Evolutionary conservation across 2,113 vertebrate species (phyloP).

Genomic region (Diadophis punctatus): DNA sequence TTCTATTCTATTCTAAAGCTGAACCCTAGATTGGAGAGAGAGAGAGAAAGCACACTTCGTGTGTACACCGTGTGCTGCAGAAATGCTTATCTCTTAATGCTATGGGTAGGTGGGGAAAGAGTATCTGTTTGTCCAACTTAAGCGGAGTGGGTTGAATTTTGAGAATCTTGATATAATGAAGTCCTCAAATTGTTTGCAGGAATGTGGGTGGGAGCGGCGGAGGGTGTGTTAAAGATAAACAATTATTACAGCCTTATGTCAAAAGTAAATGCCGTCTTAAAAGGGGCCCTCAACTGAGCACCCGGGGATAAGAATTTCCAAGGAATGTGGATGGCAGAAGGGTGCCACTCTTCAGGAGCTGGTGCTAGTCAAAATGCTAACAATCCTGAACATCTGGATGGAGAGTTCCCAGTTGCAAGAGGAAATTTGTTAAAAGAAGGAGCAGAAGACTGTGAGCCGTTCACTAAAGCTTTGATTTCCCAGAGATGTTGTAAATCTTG

Average conservation of each 20-base stretch:
- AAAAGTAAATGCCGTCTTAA: slow-evolving; percentile 21
- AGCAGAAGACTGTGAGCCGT: background rate
- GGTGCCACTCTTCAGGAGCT: background rate
- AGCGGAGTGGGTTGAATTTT: background rate
- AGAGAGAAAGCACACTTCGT: background rate
- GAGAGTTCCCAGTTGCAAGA: slow-evolving; percentile 26
- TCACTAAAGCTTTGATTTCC: background rate
- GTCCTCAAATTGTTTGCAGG: background rate
- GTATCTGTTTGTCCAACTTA: background rate
- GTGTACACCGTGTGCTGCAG: too few species aligned
- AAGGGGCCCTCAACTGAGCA: background rate
- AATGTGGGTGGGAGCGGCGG: slow-evolving; percentile 22
- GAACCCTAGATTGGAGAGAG: background rate
- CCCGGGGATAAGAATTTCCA: slow-evolving; percentile 18
- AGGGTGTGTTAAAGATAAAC: background rate
- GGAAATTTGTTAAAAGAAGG: slow-evolving; percentile 19
- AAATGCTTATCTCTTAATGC: background rate
- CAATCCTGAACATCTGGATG: background rate
- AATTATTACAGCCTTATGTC: slow-evolving; percentile 14
- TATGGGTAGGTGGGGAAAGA: background rate
- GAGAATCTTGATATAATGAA: slow-evolving; percentile 3
- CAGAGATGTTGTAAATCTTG: background rate
- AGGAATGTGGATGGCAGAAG: slow-evolving; percentile 18
- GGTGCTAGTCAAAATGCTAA: background rate
- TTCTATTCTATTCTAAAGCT: too few species aligned